Evolutionary conservation across 2,888 invertebrate genomes (phyloP).

Genomic region (Andrena trimmerana): DNA sequence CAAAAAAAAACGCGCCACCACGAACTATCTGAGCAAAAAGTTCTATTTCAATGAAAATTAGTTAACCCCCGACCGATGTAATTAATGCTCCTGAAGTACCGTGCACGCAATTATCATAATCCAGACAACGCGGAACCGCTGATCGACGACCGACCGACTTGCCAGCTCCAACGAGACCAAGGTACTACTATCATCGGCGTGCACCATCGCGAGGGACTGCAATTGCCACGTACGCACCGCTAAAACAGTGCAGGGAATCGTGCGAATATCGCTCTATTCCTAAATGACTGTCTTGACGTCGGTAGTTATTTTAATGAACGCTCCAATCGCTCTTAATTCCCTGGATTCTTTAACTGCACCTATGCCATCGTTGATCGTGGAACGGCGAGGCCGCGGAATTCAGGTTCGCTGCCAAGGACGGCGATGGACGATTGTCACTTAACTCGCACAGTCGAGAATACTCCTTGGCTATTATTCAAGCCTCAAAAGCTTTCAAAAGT

Average conservation of each 20-base stretch:
- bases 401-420: slow-evolving; percentile 16
- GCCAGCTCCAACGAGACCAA: slow-evolving; percentile 2
- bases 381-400: neutral
- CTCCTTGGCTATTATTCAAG: no score
- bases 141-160: slow-evolving; percentile 1
- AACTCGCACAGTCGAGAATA: neutral
- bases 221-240: slow-evolving; percentile 38
- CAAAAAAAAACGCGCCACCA: no score
- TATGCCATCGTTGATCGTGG: slow-evolving; percentile 1
- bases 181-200: neutral
- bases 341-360: slow-evolving; percentile 31
- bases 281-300: slow-evolving; percentile 46
- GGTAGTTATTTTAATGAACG: slow-evolving; percentile 50
- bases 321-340: slow-evolving; percentile 50
- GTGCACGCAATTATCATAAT: neutral
- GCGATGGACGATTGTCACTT: neutral
- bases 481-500: no score
- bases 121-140: neutral
- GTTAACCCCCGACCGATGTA: neutral
- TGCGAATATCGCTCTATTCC: slow-evolving; percentile 11
- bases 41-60: no score
- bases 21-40: no score
- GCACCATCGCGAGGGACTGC: slow-evolving; percentile 9
- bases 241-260: neutral
- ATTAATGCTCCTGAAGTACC: neutral